Conservation (phyloP, 2,113 vertebrate genomes). For the Pimephales promelas region DNA sequence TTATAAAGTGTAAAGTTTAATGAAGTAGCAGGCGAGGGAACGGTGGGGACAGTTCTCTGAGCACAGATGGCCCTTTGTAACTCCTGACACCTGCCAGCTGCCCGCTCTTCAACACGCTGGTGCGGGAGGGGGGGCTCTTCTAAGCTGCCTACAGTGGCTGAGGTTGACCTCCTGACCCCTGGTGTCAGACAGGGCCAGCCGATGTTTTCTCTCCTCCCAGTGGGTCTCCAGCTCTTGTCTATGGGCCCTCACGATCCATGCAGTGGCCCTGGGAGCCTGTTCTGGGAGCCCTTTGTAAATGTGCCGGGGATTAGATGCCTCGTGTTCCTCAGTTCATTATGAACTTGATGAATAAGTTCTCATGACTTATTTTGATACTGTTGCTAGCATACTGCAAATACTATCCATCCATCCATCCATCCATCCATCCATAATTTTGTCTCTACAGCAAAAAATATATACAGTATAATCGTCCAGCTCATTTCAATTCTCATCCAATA, state of each 20-base stretch:
- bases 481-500: too few species aligned
- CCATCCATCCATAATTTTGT: too few species aligned
- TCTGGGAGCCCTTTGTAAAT: conserved; percentile 44
- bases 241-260: conserved; percentile 49
- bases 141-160: conserved; percentile 78
- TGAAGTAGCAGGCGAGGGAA: conserved; percentile 82
- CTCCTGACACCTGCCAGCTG: conserved; percentile 98
- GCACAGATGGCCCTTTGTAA: conserved; percentile 99
- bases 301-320: conserved; percentile 46
- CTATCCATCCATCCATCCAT: too few species aligned
- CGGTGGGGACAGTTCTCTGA: conserved; percentile 80
- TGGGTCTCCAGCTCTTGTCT: conserved; percentile 65
- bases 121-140: conserved; percentile 75
- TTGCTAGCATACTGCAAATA: background rate
- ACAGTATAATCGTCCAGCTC: too few species aligned
- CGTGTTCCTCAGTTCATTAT: conserved; percentile 44
- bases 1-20: conserved; percentile 83
- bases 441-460: too few species aligned
- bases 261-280: conserved; percentile 52
- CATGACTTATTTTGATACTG: conserved; percentile 12
- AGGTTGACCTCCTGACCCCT: conserved; percentile 79
- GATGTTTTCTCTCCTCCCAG: conserved; percentile 78
- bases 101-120: conserved; percentile 86
- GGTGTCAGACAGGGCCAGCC: conserved; percentile 80
- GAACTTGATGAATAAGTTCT: conserved; percentile 50